These are phyloP conservation scores for Aepyceros melampus DNA, from an alignment of 2,113 vertebrate genomes.

Conservation along the genomic window DNA sequence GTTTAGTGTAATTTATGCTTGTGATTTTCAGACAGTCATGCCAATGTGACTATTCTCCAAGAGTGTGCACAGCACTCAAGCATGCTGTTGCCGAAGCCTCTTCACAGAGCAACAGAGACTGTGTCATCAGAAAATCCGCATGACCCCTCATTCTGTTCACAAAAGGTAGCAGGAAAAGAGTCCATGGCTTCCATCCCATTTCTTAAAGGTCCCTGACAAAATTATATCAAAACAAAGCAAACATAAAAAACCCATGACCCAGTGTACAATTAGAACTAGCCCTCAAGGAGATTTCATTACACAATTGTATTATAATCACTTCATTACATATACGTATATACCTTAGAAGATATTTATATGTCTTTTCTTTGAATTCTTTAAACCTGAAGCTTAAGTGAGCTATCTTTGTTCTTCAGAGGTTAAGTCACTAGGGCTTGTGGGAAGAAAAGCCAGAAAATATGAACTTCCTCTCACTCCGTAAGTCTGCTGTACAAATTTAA, in stretches of 20 bases:
- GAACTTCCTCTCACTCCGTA: conserved; percentile 8
- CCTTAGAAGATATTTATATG: background rate
- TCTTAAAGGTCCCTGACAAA: background rate
- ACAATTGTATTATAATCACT: background rate
- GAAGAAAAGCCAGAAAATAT: conserved; percentile 22
- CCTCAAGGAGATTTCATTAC: background rate
- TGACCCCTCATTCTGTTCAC: background rate
- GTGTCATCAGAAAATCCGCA: background rate
- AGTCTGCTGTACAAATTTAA: conserved; percentile 47
- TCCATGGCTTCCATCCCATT: background rate
- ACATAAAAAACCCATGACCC: background rate
- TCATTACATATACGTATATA: background rate
- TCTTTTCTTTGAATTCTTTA: conserved; percentile 34
- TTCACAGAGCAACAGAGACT: background rate
- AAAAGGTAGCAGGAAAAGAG: background rate
- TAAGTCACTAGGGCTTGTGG: background rate
- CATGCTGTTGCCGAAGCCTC: background rate
- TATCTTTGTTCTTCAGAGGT: conserved; percentile 35
- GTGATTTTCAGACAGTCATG: background rate
- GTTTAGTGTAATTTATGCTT: background rate
- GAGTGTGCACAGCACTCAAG: background rate
- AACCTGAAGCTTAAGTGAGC: background rate
- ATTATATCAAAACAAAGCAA: background rate
- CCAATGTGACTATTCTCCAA: background rate
- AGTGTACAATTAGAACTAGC: background rate